These are phyloP conservation scores for Regulus satrapa DNA, from an alignment of 2,113 vertebrate species.

Conservation along the genomic window DNA sequence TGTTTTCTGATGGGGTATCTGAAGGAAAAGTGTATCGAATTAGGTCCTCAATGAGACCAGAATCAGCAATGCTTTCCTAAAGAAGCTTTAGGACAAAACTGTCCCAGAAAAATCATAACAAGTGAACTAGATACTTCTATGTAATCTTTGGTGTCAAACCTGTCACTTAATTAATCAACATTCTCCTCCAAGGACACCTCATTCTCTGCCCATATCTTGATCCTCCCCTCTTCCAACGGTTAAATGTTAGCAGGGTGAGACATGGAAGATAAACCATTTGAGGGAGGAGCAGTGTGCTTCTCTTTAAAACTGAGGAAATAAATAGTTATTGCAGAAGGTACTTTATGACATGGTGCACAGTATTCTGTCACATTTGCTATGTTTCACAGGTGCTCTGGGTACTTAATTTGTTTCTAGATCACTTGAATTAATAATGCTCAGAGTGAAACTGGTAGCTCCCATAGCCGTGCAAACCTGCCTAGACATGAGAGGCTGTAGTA, in stretches of 20 bases:
- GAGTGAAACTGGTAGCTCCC: not conserved
- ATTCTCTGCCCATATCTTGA: not conserved
- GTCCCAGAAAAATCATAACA: not conserved
- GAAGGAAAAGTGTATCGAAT: not conserved
- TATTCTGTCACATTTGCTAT: not conserved
- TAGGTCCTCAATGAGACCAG: not conserved
- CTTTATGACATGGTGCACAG: not conserved
- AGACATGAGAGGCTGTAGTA: not conserved
- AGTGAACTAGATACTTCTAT: not conserved
- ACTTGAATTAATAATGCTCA: not conserved
- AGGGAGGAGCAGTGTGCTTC: fast-evolving
- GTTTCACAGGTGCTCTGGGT: not conserved
- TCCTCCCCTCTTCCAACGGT: not conserved
- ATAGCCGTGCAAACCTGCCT: not conserved
- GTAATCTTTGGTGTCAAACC: not conserved
- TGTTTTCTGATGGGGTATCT: not conserved
- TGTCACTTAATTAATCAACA: not conserved
- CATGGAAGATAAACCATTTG: not conserved
- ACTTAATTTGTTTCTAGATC: not conserved
- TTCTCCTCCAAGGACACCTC: not conserved
- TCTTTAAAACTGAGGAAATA: not conserved
- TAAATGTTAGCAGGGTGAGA: not conserved
- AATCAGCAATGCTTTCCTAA: not conserved
- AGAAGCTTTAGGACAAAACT: not conserved
- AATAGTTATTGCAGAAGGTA: not conserved